Evolutionary conservation across 2,888 invertebrate genomes (phyloP).

Genomic region (Catocala nupta): DNA sequence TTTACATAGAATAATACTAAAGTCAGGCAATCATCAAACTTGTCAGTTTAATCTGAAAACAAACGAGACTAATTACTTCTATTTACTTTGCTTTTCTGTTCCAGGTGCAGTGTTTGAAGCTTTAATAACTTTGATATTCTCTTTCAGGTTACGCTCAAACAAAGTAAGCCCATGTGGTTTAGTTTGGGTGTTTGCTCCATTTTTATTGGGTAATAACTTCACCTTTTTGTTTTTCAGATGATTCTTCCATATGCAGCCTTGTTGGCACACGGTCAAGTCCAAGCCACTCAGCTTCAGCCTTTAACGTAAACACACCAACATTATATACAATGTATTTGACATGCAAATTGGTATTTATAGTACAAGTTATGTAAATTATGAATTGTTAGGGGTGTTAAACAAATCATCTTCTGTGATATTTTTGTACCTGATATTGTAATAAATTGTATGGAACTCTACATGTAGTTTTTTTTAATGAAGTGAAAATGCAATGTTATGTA

Average conservation of each 20-base stretch:
- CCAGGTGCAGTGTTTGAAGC: constrained; percentile 80
- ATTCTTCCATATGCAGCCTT: constrained; percentile 86
- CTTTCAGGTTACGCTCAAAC: constrained; percentile 80
- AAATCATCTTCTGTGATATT: constrained; percentile 59
- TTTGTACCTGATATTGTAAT: constrained; percentile 57
- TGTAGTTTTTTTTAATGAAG: constrained; percentile 41
- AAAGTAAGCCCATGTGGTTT: constrained; percentile 53
- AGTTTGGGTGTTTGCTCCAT: constrained; percentile 80
- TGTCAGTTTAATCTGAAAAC: constrained; percentile 78
- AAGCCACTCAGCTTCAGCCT: constrained; percentile 88
- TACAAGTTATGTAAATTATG: constrained; percentile 47
- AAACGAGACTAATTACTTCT: constrained; percentile 74
- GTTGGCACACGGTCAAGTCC: constrained; percentile 90
- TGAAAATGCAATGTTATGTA: constrained; percentile 66
- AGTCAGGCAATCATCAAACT: constrained; percentile 58
- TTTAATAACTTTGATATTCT: constrained; percentile 69
- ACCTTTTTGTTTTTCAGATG: constrained; percentile 87
- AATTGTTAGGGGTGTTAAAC: constrained; percentile 28
- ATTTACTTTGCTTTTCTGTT: constrained; percentile 83
- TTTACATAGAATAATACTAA: constrained; percentile 52
- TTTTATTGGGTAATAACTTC: constrained; percentile 70
- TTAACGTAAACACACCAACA: constrained; percentile 80
- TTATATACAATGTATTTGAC: constrained; percentile 67
- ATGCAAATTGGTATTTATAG: constrained; percentile 59
- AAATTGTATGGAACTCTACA: constrained; percentile 34